A percentile compares a stretch with the other conserved stretches of the same genome.
phyloP scores from a whole-genome alignment of 2,113 vertebrate genomes.

The Nothoprocta pentlandii region DNA sequence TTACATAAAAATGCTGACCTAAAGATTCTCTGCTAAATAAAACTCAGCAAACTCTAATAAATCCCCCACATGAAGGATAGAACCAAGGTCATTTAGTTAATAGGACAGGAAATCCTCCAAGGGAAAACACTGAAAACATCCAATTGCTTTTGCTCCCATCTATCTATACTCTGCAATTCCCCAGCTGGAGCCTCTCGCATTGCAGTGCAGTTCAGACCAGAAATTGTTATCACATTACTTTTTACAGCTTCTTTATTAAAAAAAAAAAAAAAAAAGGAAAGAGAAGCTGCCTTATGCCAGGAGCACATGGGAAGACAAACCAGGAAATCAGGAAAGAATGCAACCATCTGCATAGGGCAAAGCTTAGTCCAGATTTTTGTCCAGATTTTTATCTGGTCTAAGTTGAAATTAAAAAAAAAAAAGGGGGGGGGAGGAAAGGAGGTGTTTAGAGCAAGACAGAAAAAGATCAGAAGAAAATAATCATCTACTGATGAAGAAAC shows the following conservation, averaged over 20 bases:
- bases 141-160: no score
- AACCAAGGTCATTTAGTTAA: not conserved
- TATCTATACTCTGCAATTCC: no score
- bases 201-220: no score
- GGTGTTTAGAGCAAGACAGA: not conserved
- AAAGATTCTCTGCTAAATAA: not conserved
- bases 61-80: not conserved
- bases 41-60: not conserved
- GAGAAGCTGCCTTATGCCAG: no score
- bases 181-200: no score
- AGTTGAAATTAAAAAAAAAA: not conserved
- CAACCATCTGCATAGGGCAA: not conserved
- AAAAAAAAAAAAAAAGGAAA: no score
- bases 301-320: not conserved
- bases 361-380: not conserved
- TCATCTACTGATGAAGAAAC: not conserved
- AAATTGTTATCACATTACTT: no score
- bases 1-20: not conserved
- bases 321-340: not conserved
- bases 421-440: no score
- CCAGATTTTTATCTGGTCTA: not conserved
- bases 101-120: no score
- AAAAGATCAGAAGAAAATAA: not conserved
- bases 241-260: no score
- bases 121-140: no score